Evolutionary conservation across 2,797 vertebrate genomes (phyloP).

Genomic region (Neostethus bicornis): DNA sequence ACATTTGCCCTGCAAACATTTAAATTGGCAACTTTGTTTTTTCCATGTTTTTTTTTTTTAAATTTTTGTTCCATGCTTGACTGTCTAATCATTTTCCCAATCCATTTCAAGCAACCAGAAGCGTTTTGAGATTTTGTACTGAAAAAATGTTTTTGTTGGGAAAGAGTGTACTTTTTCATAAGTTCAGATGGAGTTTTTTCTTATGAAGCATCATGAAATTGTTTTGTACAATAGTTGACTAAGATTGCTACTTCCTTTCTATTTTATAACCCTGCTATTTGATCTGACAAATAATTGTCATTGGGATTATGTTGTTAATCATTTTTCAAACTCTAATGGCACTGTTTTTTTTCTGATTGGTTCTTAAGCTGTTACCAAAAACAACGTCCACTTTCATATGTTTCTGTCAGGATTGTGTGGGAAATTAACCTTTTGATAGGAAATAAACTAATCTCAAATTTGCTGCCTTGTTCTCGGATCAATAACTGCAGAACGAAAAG

Average conservation of each 20-base stretch:
- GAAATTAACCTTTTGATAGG: conserved; percentile 31
- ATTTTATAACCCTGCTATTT: conserved; percentile 27
- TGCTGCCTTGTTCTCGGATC: conserved; percentile 53
- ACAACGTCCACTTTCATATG: conserved; percentile 45
- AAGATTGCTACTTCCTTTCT: conserved; percentile 14
- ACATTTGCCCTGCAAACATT: conserved; percentile 35
- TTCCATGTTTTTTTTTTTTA: not conserved
- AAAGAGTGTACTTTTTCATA: conserved; percentile 60
- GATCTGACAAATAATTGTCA: conserved; percentile 40
- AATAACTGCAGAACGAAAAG: conserved; percentile 33
- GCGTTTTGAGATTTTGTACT: conserved; percentile 57
- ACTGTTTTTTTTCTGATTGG: conserved; percentile 33
- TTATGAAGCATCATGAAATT: conserved; percentile 46
- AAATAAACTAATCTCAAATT: conserved; percentile 18
- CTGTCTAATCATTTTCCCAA: conserved; percentile 33
- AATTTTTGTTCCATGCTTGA: conserved; percentile 22
- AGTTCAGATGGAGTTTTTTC: conserved; percentile 53
- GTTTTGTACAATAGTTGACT: conserved; percentile 22
- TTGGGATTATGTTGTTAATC: conserved; percentile 44
- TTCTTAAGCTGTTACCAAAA: conserved; percentile 70
- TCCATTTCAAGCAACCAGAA: conserved; percentile 51
- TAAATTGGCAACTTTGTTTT: conserved; percentile 42
- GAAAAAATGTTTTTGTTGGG: conserved; percentile 42
- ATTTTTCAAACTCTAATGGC: conserved; percentile 36
- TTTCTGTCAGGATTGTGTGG: conserved; percentile 47